Evolutionary conservation across 2,797 vertebrate genomes (phyloP), one percentile per base, ranked within the genome.

Genomic region (Cyprinodon diabolis): DNA sequence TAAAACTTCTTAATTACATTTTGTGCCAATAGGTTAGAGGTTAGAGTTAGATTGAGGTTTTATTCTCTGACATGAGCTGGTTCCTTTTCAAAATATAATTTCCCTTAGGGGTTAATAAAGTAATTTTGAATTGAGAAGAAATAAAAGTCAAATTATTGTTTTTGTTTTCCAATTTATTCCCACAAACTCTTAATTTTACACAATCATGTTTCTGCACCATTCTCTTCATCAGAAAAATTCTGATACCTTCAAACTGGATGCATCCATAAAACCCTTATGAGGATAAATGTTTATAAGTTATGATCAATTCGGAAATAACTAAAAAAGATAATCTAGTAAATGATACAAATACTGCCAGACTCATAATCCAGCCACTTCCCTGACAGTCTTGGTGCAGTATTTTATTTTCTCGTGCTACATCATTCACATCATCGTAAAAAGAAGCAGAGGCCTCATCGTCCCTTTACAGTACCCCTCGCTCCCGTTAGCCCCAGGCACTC

Each of bases 381-480:
- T 75, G 51, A 62, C 75, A 74, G 82, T 78, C 79, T 69, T 30
- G 69, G 81, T 76, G 76, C 71, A 82, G 79, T 79, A 78, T 89
- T 90, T 91, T 87, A 92, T 81, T 87, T 84, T 91, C 87, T 87
- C 85, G 89, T 91, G 90, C 91, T 89, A 90, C 83, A 94, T 93
- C 92, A 93, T 91, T 93, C 93, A 78, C 76, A 93, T 93, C 91
- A 93, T 86, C 86, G 75, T 89, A 91, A 95, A 62, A 40, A 60
- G 40, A 94, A 91, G 91, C 87, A 66, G 92, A 79, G 87, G 91
- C 89, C 93, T 11, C 87, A 84, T 85, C 87, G 90, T 89, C 87
- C 81, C 87, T 93, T 95, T 95, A 95, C 89, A 91, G 92, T 92
- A 81, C 93, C 87, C 91, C 87, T 89, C 71, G 88, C 93, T 94